Percentiles rank a stretch among this genome's conserved stretches.
phyloP scores from a whole-genome alignment of 2,113 vertebrate species.

The Caranx ignobilis region DNA sequence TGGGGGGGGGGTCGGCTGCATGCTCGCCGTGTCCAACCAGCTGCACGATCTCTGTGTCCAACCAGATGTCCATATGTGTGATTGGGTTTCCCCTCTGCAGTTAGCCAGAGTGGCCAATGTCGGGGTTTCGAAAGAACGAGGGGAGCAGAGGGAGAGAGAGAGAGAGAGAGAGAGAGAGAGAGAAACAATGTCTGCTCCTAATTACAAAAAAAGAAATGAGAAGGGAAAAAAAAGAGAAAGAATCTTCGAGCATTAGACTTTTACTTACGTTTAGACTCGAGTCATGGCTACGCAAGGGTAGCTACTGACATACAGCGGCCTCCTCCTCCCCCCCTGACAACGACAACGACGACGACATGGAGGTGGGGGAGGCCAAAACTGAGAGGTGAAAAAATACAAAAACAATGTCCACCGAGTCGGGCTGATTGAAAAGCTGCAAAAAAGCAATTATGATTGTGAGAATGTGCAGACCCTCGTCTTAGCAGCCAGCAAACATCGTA shows the following conservation, averaged over 20 bases:
- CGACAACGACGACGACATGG: not conserved
- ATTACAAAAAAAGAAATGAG: conserved; percentile 43
- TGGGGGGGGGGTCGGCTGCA: conserved; percentile 8
- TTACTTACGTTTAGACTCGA: conserved; percentile 45
- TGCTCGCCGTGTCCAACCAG: conserved; percentile 56
- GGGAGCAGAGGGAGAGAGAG: conserved; percentile 8
- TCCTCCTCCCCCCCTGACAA: conserved; percentile 13
- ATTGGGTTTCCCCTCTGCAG: conserved; percentile 58
- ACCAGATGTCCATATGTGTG: conserved; percentile 77
- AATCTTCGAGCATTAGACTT: conserved; percentile 4
- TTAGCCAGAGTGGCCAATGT: conserved; percentile 41
- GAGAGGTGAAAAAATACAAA: conserved; percentile 58
- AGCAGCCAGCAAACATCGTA: conserved; percentile 82
- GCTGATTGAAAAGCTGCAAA: conserved; percentile 86
- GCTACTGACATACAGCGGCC: conserved; percentile 49
- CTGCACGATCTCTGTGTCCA: conserved; percentile 40
- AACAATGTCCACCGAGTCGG: conserved; percentile 60
- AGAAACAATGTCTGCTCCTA: conserved; percentile 49
- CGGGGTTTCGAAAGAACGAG: conserved; percentile 26
- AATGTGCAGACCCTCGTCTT: conserved; percentile 82
- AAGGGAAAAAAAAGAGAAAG: conserved; percentile 24
- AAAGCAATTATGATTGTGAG: conserved; percentile 85
- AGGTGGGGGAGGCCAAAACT: conserved; percentile 17
- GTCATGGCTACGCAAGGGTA: conserved; percentile 28
- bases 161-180: conserved; percentile 9